Conservation (phyloP, 2,888 invertebrate species). For the Plutella xylostella region DNA sequence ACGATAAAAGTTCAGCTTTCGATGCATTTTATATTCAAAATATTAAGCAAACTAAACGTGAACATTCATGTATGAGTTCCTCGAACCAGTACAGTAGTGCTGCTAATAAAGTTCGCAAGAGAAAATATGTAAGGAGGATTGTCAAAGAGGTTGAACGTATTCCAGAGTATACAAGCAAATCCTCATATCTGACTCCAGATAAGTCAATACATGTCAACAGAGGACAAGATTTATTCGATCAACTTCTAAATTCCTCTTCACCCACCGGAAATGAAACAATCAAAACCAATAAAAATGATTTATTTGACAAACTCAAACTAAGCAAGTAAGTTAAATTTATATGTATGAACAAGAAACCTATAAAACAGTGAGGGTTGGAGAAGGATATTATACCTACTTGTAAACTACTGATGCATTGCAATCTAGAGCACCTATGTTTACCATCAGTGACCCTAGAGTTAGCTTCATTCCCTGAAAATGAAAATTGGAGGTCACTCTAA, state of each 20-base stretch:
- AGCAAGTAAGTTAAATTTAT: constrained; percentile 27
- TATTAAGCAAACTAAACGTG: constrained; percentile 55
- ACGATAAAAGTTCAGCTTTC: constrained; percentile 46
- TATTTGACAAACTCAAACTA: constrained; percentile 19
- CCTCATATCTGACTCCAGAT: constrained; percentile 49
- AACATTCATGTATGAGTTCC: constrained; percentile 38
- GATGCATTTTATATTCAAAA: constrained; percentile 59
- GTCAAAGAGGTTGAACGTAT: constrained; percentile 34
- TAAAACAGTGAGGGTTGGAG: too few species aligned
- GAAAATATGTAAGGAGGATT: constrained; percentile 50
- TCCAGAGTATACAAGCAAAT: constrained; percentile 26
- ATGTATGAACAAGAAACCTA: background rate
- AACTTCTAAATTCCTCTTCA: constrained; percentile 40
- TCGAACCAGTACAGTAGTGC: constrained; percentile 29
- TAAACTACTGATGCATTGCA: too few species aligned
- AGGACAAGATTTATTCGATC: constrained; percentile 48
- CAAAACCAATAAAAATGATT: constrained; percentile 16
- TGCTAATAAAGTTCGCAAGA: constrained; percentile 46
- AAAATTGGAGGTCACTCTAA: too few species aligned
- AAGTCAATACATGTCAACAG: constrained; percentile 56
- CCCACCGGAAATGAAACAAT: constrained; percentile 10
- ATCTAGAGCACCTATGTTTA: too few species aligned
- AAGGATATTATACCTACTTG: too few species aligned
- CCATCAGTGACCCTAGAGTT: too few species aligned
- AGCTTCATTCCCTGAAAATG: too few species aligned